A percentile compares a stretch with the other conserved stretches of the same genome.
Evolutionary conservation across 2,888 invertebrate species (phyloP).

Genomic region (Drosophila leonis): DNA sequence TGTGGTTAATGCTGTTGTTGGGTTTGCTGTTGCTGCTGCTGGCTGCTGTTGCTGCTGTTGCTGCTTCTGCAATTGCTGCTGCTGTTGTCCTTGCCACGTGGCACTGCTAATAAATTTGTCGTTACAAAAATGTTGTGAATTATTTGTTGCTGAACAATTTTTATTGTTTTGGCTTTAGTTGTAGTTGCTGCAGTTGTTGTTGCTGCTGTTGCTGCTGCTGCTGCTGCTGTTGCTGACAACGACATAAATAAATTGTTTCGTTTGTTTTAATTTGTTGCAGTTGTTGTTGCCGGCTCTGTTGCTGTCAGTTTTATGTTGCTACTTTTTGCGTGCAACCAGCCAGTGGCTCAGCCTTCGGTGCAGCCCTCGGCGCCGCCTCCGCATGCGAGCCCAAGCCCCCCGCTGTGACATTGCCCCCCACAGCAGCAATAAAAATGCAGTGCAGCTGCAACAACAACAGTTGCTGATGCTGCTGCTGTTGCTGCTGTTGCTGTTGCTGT

Average conservation of each 20-base stretch:
- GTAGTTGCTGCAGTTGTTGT: too few species aligned
- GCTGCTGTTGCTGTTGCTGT: too few species aligned
- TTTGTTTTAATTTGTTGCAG: constrained; percentile 57
- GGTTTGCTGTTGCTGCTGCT: too few species aligned
- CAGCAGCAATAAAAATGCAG: constrained; percentile 63
- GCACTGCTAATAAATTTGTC: constrained; percentile 56
- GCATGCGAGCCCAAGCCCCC: not conserved
- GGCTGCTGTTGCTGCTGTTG: too few species aligned
- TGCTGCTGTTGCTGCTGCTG: too few species aligned
- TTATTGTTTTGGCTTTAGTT: constrained; percentile 48
- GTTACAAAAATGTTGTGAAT: constrained; percentile 69
- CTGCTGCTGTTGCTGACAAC: constrained; percentile 34
- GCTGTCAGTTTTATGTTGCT: constrained; percentile 64
- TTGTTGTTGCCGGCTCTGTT: constrained; percentile 43
- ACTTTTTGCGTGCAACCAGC: constrained; percentile 43
- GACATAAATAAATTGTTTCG: constrained; percentile 62
- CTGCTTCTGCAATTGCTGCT: constrained; percentile 13
- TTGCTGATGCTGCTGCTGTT: constrained; percentile 31
- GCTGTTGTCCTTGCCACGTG: constrained; percentile 26
- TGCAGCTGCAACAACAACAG: constrained; percentile 46
- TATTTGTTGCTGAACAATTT: constrained; percentile 62
- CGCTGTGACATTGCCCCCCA: constrained; percentile 50
- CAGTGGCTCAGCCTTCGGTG: not conserved
- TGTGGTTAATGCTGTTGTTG: not conserved
- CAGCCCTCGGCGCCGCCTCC: constrained; percentile 5